Evolutionary conservation across 2,797 vertebrate genomes (phyloP).

Genomic region (Scleropages formosus): DNA sequence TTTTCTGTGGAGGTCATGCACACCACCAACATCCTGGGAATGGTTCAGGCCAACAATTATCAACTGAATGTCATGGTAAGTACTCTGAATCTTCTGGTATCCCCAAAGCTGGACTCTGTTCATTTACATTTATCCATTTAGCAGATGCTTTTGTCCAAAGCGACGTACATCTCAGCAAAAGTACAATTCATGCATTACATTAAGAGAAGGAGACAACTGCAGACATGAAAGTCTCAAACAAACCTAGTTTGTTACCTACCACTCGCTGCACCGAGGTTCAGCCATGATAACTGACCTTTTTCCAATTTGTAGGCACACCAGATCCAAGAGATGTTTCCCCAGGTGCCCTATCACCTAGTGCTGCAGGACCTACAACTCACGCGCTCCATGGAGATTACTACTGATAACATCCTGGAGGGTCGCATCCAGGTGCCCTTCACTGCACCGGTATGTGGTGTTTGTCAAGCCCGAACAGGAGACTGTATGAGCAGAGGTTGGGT

Average conservation of each 20-base stretch:
- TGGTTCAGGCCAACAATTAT: conserved; percentile 88
- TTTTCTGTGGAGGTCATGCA: conserved; percentile 97
- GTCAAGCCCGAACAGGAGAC: too few relatives aligned
- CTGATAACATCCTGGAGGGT: conserved; percentile 96
- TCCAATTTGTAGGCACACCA: conserved; percentile 82
- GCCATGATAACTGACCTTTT: too few relatives aligned
- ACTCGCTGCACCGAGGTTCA: too few relatives aligned
- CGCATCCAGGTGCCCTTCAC: conserved; percentile 92
- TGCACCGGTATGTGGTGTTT: too few relatives aligned
- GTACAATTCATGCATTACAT: too few relatives aligned
- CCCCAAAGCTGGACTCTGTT: not conserved
- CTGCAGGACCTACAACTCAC: conserved; percentile 96
- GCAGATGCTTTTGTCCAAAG: too few relatives aligned
- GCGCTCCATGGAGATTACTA: conserved; percentile 94
- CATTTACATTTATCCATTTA: too few relatives aligned
- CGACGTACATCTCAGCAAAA: too few relatives aligned
- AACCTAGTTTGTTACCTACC: too few relatives aligned
- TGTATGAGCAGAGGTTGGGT: too few relatives aligned
- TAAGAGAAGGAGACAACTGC: too few relatives aligned
- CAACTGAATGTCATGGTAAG: conserved; percentile 93
- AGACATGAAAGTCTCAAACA: too few relatives aligned
- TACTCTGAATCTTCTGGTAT: not conserved
- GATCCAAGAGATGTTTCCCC: conserved; percentile 98
- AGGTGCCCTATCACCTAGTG: conserved; percentile 92
- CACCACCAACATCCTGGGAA: conserved; percentile 87